These are phyloP conservation scores for Xestoiulus laeticollis DNA, from an alignment of 2,888 invertebrate species.

Conservation along the genomic window DNA sequence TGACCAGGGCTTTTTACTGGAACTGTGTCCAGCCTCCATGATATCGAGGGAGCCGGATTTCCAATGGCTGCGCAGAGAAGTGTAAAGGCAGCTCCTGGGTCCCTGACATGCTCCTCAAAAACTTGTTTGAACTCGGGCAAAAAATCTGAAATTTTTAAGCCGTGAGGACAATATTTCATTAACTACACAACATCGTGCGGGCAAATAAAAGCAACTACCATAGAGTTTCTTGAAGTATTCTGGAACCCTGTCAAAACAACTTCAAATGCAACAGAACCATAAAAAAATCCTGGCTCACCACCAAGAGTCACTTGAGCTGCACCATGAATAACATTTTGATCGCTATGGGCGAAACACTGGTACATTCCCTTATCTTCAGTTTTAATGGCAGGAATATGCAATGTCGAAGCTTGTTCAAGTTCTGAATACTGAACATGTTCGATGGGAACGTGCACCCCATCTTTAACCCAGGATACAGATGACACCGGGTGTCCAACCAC, in stretches of 20 bases:
- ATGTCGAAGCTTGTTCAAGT: background rate
- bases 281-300: background rate
- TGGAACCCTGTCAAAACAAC: background rate
- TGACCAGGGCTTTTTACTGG: background rate
- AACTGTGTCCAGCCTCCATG: slow-evolving; percentile 30
- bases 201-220: too few species aligned
- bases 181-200: background rate
- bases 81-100: background rate
- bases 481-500: background rate
- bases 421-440: background rate
- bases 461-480: slow-evolving; percentile 43
- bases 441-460: background rate
- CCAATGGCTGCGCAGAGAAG: slow-evolving; percentile 45
- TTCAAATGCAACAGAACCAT: too few species aligned
- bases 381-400: background rate
- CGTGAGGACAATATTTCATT: background rate
- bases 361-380: slow-evolving; percentile 52
- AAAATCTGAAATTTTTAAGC: slow-evolving; percentile 38
- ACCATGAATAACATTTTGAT: background rate
- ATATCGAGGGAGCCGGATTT: slow-evolving; percentile 44
- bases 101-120: background rate
- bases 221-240: background rate
- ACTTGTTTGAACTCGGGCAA: slow-evolving; percentile 38
- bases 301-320: slow-evolving; percentile 46
- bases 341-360: slow-evolving; percentile 48